Evolutionary conservation across 2,797 vertebrate genomes (phyloP), one percentile per base, ranked within the genome.

Genomic region (Phataginus tricuspis): DNA sequence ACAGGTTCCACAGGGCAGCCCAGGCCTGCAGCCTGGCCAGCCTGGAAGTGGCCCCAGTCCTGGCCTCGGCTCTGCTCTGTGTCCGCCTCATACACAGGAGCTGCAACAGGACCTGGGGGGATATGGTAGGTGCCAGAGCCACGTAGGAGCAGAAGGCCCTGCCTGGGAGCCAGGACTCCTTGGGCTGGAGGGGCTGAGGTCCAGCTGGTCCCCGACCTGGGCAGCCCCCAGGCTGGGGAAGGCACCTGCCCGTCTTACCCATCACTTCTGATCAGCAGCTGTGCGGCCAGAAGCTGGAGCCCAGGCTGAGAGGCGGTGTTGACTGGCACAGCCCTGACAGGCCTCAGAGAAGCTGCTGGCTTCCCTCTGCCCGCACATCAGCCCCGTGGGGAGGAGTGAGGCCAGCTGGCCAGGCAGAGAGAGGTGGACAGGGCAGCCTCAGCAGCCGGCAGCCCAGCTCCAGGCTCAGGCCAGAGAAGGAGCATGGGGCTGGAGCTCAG

Each of bases 211-310:
- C 34, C 71, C 49, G 3, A 42, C 84, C 78, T 34, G 23, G 39
- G 74, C 49, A 4, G 12, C 78, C 16, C n/a, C 61, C 18, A 29
- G 71, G 37, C 34, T 16, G 63, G 37, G 5, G 13, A 3, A 29
- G 0, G 1, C 61, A 42, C 77, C 64, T 39, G n/a, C 39, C 42
- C 0, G 1, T 2, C 18, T 69, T 1, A 0, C 66, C 53, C 29
- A 0, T 4, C 34, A 0, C 59, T 6, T 18, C 31, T 45, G 57
- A 34, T 3, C 4, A 31, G 75, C 55, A 64, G 45, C 49, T 29
- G 27, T 13, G 9, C 2, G 15, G 31, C 37, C 42, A 3, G 75
- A 23, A 11, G 8, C 74, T 2, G 25, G 16, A 42, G n/a, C 16
- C 74, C 64, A 0, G 37, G 45, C 93, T 23, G 61, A 45, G 29